Evolutionary conservation across 2,797 vertebrate species (phyloP).

Genomic region (Phoxinus dragarum): DNA sequence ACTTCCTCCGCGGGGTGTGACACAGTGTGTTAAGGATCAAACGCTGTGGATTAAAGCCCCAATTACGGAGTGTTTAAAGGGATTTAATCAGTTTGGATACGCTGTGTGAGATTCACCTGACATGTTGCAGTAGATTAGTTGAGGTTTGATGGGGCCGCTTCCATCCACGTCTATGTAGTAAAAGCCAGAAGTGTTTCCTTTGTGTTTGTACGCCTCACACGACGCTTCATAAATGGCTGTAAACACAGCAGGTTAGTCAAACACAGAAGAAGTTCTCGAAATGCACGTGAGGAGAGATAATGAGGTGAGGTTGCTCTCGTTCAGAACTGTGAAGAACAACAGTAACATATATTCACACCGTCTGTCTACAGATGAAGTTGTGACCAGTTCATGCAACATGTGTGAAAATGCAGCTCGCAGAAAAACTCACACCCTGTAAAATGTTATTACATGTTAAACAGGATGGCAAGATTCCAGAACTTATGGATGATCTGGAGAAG

Average conservation of each 20-base stretch:
- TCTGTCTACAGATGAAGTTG: background rate
- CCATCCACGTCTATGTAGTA: conserved; percentile 92
- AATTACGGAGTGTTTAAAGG: conserved; percentile 19
- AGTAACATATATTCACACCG: background rate
- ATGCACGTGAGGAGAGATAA: conserved; percentile 20
- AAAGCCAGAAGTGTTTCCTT: conserved; percentile 88
- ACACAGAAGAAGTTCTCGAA: background rate
- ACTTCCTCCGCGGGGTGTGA: conserved; percentile 7
- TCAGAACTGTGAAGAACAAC: conserved; percentile 18
- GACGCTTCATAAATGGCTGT: conserved; percentile 91
- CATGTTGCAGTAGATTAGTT: conserved; percentile 94
- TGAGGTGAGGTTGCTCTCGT: conserved; percentile 44
- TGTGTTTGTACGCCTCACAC: conserved; percentile 95
- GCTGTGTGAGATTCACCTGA: conserved; percentile 82
- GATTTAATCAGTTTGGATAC: conserved; percentile 14
- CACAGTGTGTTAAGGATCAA: conserved; percentile 7
- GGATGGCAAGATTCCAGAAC: background rate
- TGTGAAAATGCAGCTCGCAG: background rate
- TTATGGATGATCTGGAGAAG: background rate
- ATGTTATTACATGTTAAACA: background rate
- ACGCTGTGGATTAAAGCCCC: conserved; percentile 30
- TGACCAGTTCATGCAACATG: background rate
- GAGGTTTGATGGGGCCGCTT: conserved; percentile 88
- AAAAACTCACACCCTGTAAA: background rate
- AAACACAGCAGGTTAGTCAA: conserved; percentile 54